Evolutionary conservation across 2,888 invertebrate species (phyloP), one percentile per base, ranked within the genome.

Genomic region (Nesidiocoris tenuis): DNA sequence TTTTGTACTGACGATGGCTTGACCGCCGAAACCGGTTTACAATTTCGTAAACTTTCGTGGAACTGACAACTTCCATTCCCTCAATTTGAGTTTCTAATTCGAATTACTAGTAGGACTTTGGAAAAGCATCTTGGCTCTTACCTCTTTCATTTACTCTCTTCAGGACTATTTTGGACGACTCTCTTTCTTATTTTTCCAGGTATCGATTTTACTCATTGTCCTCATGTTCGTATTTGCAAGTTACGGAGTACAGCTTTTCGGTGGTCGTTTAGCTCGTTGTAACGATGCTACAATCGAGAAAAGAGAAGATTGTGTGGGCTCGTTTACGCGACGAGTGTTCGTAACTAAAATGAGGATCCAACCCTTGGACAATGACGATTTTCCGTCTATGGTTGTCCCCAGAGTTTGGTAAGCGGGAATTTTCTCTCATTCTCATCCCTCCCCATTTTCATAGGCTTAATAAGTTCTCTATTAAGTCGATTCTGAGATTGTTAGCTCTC

Each of bases 141-240:
- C n/a, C n/a, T n/a, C n/a, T n/a, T n/a, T n/a, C n/a, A n/a, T n/a
- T n/a, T n/a, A n/a, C n/a, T n/a, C n/a, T n/a, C n/a, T n/a, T n/a
- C n/a, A n/a, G n/a, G n/a, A n/a, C n/a, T n/a, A n/a, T n/a, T n/a
- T n/a, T n/a, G n/a, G n/a, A n/a, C n/a, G n/a, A n/a, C n/a, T n/a
- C n/a, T n/a, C n/a, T n/a, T n/a, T n/a, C n/a, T n/a, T n/a, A n/a
- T n/a, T n/a, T n/a, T 84, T 83, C 61, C 84, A 93, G 93, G 94
- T 95, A 86, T 98, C 98, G 0, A 97, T 98, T 0, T 86, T 99
- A 71, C 86, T 99, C 79, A 97, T 99, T 80, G 89, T 99, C 39
- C 87, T 99, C 80, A 98, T 99, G 95, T 99, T 99, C 84, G 95
- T 99, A 23, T 99, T 99, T 84, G 99, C 99, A 65, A 97, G 96